Evolutionary conservation across 2,113 vertebrate genomes (phyloP), one percentile per base, ranked within the genome.

Genomic region (Empidonax traillii): DNA sequence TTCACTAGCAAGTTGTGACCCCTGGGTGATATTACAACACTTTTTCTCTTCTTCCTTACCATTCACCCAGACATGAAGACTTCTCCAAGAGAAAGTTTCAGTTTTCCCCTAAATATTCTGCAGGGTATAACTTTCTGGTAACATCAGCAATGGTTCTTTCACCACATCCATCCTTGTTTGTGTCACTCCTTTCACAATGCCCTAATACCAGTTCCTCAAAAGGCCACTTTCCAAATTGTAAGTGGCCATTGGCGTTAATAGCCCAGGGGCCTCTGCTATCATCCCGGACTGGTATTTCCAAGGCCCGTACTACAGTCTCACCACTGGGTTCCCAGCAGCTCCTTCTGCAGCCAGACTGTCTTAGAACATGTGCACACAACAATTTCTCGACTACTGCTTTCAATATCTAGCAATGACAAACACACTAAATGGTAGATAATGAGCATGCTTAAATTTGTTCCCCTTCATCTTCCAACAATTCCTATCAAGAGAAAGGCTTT

Each of bases 281-380:
- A 56, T 10, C 23, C 41, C 22, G 10, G 12, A 33, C 46, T 35
- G 30, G 30, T 69, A 53, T 74, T 85, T 73, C 35, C 47, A 78
- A 59, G 74, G 24, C 53, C 58, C 51, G 85, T 75, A 39, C 76
- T 44, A 5, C 17, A 43, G 35, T 30, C 8, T 51, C 31, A 49
- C 49, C 69, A 33, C 18, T 5, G 65, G 6, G 8, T 4, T 63
- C 14, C 35, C 56, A 72, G 56, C 53, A 35, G 56, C 56, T 71
- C 56, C 27, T 53, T 63, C 74, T 21, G 61, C 66, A 74, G 16
- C 14, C 28, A 33, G 4, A 17, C 63, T 44, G 49, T 14, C 44
- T 41, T 18, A 35, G 24, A 73, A 33, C 14, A 68, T 2, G 2
- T 17, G 20, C 39, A 49, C 4, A 17, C 1, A 3, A 23, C 2